Conservation (phyloP, 2,113 vertebrate species). For the Cinclus mexicanus region DNA sequence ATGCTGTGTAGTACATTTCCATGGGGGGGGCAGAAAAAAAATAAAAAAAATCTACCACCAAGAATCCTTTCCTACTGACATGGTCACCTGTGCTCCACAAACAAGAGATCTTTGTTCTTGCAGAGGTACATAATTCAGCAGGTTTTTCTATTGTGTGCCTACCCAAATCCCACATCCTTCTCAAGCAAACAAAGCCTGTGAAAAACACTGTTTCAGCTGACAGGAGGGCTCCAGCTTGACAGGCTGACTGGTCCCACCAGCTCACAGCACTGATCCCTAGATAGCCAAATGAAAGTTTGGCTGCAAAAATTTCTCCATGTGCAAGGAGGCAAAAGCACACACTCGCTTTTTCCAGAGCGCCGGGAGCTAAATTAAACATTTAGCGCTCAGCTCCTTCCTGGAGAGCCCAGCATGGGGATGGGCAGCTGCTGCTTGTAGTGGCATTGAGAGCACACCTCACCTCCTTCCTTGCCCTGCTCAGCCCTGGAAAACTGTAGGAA, state of each 20-base stretch:
- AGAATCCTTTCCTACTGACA: background rate
- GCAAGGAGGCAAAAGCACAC: accelerated
- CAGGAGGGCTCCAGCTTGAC: background rate
- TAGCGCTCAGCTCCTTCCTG: background rate
- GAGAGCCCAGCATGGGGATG: background rate
- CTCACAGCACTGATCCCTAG: background rate
- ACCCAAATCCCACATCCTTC: background rate
- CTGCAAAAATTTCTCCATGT: background rate
- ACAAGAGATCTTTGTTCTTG: background rate
- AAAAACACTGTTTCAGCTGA: background rate
- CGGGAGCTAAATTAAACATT: background rate
- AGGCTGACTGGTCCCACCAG: background rate
- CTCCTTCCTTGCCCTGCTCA: background rate
- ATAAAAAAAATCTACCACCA: background rate
- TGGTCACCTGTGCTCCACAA: background rate
- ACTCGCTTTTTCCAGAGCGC: background rate
- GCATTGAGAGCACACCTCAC: background rate
- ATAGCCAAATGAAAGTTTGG: background rate
- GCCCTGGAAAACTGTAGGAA: background rate
- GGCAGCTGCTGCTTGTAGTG: background rate
- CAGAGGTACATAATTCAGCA: background rate
- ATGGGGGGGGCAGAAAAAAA: background rate
- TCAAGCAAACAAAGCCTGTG: background rate
- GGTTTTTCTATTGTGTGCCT: background rate
- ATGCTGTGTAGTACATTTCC: background rate